A percentile compares a stretch with the other conserved stretches of the same genome.
Evolutionary conservation across 2,797 vertebrate species (phyloP).

Genomic region (Falco columbarius): DNA sequence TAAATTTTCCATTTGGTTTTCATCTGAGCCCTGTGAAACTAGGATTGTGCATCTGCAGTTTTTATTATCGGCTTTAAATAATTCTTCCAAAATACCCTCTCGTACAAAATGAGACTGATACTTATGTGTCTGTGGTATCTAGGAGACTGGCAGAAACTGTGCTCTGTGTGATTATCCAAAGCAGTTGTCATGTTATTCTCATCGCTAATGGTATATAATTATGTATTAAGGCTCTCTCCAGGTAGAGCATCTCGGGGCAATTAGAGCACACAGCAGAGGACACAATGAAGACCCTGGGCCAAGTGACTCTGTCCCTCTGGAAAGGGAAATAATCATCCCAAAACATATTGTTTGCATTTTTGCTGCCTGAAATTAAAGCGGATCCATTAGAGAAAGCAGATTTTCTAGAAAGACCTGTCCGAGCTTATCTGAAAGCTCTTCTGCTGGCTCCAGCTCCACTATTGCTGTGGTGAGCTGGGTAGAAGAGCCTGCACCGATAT

Average conservation of each 20-base stretch:
- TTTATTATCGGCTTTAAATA: neutral
- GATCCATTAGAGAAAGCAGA: conserved; percentile 17
- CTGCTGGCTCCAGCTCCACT: conserved; percentile 1
- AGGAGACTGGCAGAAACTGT: conserved; percentile 58
- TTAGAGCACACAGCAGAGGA: conserved; percentile 29
- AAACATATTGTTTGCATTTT: conserved; percentile 5
- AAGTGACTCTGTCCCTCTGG: conserved; percentile 40
- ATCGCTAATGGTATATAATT: conserved; percentile 48
- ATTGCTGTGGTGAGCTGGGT: fast-evolving
- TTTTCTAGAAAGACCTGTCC: conserved; percentile 33
- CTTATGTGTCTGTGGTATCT: conserved; percentile 43
- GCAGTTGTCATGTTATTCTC: conserved; percentile 56
- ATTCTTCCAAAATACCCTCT: conserved; percentile 30
- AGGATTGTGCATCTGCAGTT: neutral
- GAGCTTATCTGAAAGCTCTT: conserved; percentile 35
- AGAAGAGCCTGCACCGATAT: neutral
- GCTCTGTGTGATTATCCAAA: conserved; percentile 48
- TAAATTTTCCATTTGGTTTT: neutral
- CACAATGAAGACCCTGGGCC: neutral
- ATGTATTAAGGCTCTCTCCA: conserved; percentile 57
- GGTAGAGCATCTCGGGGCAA: conserved; percentile 50
- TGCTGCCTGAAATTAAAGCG: neutral
- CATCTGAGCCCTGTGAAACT: neutral
- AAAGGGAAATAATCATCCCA: conserved; percentile 62
- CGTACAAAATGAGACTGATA: neutral